Base-by-base conservation (phyloP, 1,140 invertebrate genomes). In the Coelopa frigida region DNA sequence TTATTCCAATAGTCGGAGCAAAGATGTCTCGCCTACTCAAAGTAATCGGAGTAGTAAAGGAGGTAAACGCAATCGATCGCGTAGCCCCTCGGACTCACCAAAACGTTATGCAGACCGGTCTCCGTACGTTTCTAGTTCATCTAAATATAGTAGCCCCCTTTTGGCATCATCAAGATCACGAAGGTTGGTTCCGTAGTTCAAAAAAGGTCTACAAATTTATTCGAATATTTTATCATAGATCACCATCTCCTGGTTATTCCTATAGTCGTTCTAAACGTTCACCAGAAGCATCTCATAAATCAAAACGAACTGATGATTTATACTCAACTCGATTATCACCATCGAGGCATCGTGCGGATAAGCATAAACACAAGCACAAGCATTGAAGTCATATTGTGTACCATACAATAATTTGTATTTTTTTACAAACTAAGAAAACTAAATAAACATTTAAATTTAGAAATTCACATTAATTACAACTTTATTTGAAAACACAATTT, bases 351-450 rank as follows among this genome's bases (percentile, higher is more conserved):
- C 54, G 60, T 8, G 37, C 40, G 20, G 64, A 64, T 3, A 61
- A 61, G 31, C 53, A 66, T 36, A 63, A 63, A 40, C 58, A 55
- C 33, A 63, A 60, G 40, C 60, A 68, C 33, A 54, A 58, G 20
- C 56, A 68, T 41, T 68, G 35, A 44, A 23, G 4, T 38, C 36
- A 14, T 29, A 14, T n/a, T n/a, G n/a, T n/a, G n/a, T n/a, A n/a
- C n/a, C n/a, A n/a, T n/a, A n/a, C n/a, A n/a, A n/a, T n/a, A n/a
- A n/a, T n/a, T n/a, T n/a, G n/a, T n/a, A n/a, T n/a, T n/a, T n/a
- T n/a, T n/a, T n/a, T n/a, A n/a, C n/a, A n/a, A n/a, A n/a, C n/a
- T n/a, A n/a, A n/a, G n/a, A n/a, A n/a, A n/a, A n/a, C n/a, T n/a
- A n/a, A n/a, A n/a, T n/a, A n/a, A n/a, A n/a, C n/a, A n/a, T n/a